Evolutionary conservation across 2,797 vertebrate species (phyloP).

Genomic region (Chiroxiphia lanceolata): DNA sequence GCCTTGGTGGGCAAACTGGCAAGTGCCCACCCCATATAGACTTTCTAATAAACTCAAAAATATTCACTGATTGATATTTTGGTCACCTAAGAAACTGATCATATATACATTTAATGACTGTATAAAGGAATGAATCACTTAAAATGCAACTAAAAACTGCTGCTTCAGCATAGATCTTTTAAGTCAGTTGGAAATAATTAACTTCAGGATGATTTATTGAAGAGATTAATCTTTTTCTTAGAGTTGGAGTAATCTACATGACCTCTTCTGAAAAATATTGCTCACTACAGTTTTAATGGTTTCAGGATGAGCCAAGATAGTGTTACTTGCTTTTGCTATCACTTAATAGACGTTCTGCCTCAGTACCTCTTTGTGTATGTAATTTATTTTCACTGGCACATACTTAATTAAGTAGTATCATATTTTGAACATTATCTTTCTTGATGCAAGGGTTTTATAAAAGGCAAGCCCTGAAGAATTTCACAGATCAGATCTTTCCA

Average conservation of each 20-base stretch:
- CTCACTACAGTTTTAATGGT: neutral
- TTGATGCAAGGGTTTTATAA: neutral
- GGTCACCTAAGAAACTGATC: neutral
- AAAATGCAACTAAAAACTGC: conserved; percentile 34
- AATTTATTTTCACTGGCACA: neutral
- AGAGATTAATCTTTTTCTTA: conserved; percentile 31
- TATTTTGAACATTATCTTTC: neutral
- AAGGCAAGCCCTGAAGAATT: neutral
- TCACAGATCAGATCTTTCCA: neutral
- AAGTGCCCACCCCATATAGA: neutral
- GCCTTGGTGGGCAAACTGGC: neutral
- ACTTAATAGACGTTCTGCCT: neutral
- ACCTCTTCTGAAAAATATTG: neutral
- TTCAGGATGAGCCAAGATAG: neutral
- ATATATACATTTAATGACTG: neutral
- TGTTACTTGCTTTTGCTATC: neutral
- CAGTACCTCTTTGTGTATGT: neutral
- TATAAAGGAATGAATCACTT: neutral
- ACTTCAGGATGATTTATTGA: conserved; percentile 27
- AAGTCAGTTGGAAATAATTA: conserved; percentile 30
- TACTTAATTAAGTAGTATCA: neutral
- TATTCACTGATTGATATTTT: neutral
- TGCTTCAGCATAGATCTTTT: conserved; percentile 19
- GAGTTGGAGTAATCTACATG: neutral
- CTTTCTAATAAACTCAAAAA: neutral